phyloP scores from a whole-genome alignment of 2,888 invertebrate genomes.

The Rotaria socialis region DNA sequence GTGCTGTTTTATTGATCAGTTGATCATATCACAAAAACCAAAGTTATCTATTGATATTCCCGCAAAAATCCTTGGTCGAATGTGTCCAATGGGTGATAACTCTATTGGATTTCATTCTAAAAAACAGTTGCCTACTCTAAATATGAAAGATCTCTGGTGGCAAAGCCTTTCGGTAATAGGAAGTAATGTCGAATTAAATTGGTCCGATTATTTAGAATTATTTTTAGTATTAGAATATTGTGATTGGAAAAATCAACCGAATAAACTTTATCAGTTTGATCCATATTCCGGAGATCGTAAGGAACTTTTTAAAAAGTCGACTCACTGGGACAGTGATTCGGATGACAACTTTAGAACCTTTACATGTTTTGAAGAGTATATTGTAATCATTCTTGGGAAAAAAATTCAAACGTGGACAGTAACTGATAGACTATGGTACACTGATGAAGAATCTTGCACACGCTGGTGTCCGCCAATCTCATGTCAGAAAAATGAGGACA shows the following conservation, averaged over 20 bases:
- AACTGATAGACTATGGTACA: neutral
- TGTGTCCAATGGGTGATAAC: too few species aligned
- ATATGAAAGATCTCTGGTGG: neutral
- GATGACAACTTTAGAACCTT: neutral
- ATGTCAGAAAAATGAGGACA: neutral
- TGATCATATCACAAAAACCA: neutral
- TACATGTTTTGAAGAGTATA: neutral
- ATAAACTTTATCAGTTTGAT: neutral
- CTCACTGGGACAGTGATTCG: neutral
- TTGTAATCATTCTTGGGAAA: neutral
- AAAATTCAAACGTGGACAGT: neutral
- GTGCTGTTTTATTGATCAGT: neutral
- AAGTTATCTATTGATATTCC: neutral
- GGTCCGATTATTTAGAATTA: neutral
- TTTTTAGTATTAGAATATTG: neutral
- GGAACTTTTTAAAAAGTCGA: neutral
- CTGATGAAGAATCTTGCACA: neutral
- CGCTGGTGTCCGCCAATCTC: neutral
- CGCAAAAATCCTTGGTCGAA: too few species aligned
- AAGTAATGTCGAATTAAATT: neutral
- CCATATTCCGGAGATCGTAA: neutral
- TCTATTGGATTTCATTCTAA: neutral
- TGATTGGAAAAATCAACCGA: neutral
- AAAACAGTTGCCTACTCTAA: neutral
- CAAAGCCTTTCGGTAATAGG: accelerated